Percentiles rank a stretch among this genome's conserved stretches.
phyloP scores from a whole-genome alignment of 2,113 vertebrate species.

The Asarcornis scutulata region DNA sequence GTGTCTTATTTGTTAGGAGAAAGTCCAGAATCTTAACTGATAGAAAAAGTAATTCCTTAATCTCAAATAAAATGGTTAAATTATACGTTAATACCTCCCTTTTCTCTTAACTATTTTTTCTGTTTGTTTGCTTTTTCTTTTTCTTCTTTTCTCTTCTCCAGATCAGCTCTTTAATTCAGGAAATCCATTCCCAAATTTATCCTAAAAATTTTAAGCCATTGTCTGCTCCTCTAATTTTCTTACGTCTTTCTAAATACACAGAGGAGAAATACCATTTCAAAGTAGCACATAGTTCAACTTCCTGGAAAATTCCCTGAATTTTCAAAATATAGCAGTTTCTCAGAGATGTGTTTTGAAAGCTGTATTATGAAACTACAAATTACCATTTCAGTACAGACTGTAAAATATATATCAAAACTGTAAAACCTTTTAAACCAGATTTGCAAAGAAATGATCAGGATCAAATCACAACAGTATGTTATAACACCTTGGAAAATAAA shows the following conservation, averaged over 20 bases:
- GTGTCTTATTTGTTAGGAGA: neutral
- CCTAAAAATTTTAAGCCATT: neutral
- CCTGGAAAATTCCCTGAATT: neutral
- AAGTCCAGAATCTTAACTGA: neutral
- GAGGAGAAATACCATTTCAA: neutral
- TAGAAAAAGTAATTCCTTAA: neutral
- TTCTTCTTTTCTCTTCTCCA: neutral
- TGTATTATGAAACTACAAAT: neutral
- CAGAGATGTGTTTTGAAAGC: neutral
- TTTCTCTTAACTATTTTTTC: neutral
- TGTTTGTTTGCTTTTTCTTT: neutral
- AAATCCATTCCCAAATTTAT: neutral
- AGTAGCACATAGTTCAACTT: neutral
- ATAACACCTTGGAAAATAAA: neutral
- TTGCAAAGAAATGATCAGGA: neutral
- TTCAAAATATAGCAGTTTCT: neutral
- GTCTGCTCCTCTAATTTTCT: neutral
- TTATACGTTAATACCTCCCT: neutral
- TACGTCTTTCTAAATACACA: neutral
- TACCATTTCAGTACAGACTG: neutral
- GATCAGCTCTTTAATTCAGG: neutral
- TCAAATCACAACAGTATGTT: neutral
- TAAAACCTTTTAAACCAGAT: neutral
- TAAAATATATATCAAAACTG: neutral
- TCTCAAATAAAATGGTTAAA: neutral